Percentiles rank a stretch among this genome's conserved stretches.
phyloP scores from a whole-genome alignment of 2,888 invertebrate species.

The Acanthosepion pharaonis region DNA sequence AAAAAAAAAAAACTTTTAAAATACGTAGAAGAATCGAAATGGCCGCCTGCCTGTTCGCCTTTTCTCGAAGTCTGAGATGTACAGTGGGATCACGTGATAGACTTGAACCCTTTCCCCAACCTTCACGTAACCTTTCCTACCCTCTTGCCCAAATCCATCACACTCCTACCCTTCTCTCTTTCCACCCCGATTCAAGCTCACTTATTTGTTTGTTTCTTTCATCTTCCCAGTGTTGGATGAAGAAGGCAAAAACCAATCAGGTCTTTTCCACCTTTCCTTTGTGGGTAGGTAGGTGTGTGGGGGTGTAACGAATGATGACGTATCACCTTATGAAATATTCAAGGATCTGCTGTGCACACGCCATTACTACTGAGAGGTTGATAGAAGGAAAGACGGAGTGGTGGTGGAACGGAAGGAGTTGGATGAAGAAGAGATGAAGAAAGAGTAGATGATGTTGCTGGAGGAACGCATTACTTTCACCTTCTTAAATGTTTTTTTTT shows the following conservation, averaged over 20 bases:
- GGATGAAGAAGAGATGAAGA: not conserved
- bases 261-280: not conserved
- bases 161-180: not conserved
- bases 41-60: not conserved
- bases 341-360: conserved; percentile 15
- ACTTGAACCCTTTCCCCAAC: not conserved
- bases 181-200: not conserved
- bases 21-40: not conserved
- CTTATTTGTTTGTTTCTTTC: not conserved
- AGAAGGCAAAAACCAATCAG: not conserved
- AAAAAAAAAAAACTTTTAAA: not conserved
- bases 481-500: too few relatives aligned
- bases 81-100: not conserved
- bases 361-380: conserved; percentile 11
- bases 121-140: not conserved
- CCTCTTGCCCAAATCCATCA: conserved; percentile 20
- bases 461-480: too few relatives aligned
- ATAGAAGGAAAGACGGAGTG: not conserved
- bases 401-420: not conserved
- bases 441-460: not conserved
- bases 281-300: not conserved
- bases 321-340: conserved; percentile 33
- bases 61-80: not conserved
- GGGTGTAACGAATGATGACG: conserved; percentile 33
- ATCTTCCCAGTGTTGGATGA: not conserved